phyloP scores from a whole-genome alignment of 2,797 vertebrate species.

The Apogon hyalosoma region DNA sequence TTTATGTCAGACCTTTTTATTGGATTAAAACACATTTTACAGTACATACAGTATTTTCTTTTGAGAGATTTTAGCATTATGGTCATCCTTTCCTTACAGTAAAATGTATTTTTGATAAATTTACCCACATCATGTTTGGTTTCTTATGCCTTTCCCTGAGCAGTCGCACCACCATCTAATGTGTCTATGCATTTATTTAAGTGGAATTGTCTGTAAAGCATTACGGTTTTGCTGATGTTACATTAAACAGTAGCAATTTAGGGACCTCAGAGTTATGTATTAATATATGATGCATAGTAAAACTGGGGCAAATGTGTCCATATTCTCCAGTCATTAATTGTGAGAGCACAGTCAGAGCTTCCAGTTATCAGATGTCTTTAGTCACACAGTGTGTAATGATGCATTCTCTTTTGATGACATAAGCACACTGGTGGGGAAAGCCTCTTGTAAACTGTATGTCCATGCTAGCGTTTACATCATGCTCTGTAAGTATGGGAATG shows the following conservation, averaged over 20 bases:
- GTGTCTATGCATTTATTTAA: no score
- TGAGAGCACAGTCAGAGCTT: slow-evolving; percentile 10
- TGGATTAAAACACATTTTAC: not conserved
- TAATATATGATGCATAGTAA: slow-evolving; percentile 7
- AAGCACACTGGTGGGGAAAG: slow-evolving; percentile 22
- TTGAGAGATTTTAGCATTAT: slow-evolving; percentile 43
- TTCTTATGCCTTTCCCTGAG: no score
- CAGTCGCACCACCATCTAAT: no score
- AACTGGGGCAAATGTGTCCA: slow-evolving; percentile 1
- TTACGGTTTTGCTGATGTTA: slow-evolving; percentile 1
- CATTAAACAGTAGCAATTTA: not conserved
- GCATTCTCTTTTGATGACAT: slow-evolving; percentile 26
- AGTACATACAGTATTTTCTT: slow-evolving; percentile 33
- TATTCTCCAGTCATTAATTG: slow-evolving; percentile 14
- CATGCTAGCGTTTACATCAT: slow-evolving; percentile 7
- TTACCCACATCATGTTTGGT: no score
- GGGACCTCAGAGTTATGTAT: not conserved
- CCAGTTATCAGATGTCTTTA: slow-evolving; percentile 45
- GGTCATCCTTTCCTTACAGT: slow-evolving; percentile 21
- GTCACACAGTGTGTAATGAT: slow-evolving; percentile 36
- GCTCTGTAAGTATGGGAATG: slow-evolving; percentile 5
- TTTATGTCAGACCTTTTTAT: slow-evolving; percentile 8
- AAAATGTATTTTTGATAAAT: not conserved
- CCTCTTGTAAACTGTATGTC: slow-evolving; percentile 14
- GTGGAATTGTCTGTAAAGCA: not conserved